phyloP scores from a whole-genome alignment of 2,113 vertebrate genomes.

The Panurus biarmicus region DNA sequence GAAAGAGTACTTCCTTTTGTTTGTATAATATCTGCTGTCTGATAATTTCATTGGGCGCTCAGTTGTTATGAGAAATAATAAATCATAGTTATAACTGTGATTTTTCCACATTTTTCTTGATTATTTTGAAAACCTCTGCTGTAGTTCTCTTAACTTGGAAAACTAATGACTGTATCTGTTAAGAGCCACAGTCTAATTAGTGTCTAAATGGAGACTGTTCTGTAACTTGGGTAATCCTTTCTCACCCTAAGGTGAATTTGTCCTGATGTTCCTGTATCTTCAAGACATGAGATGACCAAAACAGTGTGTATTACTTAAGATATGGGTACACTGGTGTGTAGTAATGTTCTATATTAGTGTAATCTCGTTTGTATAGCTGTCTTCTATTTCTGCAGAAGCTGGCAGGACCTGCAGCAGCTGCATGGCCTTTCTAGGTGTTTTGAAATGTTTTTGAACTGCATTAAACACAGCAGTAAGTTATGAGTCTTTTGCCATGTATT shows the following conservation, averaged over 20 bases:
- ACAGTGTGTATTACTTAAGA: neutral
- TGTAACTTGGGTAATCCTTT: neutral
- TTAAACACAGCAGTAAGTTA: neutral
- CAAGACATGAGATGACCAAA: neutral
- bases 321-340: neutral
- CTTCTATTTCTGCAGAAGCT: neutral
- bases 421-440: neutral
- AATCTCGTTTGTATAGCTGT: neutral
- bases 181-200: neutral
- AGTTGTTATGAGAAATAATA: constrained; percentile 1
- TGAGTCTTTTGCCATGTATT: neutral
- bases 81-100: neutral
- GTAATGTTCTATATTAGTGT: neutral
- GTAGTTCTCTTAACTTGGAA: neutral
- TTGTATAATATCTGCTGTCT: constrained; percentile 17
- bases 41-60: constrained; percentile 27
- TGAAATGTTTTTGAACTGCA: neutral
- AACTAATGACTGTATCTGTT: neutral
- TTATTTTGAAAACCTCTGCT: neutral
- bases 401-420: neutral
- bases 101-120: neutral
- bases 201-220: neutral
- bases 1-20: constrained; percentile 29
- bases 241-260: neutral
- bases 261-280: neutral